These are phyloP conservation scores for Aelia acuminata DNA, from an alignment of 2,888 invertebrate species.

Conservation along the genomic window DNA sequence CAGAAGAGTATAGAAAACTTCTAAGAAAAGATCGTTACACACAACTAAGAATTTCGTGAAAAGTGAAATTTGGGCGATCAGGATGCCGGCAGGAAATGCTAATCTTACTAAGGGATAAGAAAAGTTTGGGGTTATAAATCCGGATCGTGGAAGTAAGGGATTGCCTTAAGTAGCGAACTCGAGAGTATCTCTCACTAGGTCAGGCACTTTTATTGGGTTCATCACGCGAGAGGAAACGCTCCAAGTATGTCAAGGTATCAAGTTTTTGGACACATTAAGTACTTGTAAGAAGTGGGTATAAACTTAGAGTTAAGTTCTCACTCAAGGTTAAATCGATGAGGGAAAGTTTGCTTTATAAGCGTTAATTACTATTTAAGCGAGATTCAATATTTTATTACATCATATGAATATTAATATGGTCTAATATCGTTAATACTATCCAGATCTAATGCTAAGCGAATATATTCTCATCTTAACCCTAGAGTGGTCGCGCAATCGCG, in stretches of 20 bases:
- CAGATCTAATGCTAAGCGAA: background rate
- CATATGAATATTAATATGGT: background rate
- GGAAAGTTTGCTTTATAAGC: no score
- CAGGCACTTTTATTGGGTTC: background rate
- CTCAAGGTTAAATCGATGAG: background rate
- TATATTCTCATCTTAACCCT: no score
- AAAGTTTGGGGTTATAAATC: conserved; percentile 4
- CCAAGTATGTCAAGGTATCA: background rate
- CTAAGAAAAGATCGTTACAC: no score
- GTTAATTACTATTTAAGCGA: background rate
- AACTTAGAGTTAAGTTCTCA: background rate
- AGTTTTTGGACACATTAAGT: background rate
- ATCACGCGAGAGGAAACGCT: background rate
- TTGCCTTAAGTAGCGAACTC: background rate
- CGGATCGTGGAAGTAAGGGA: background rate
- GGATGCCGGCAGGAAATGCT: no score
- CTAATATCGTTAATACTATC: background rate
- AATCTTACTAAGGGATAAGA: background rate
- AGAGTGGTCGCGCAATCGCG: no score
- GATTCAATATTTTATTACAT: background rate
- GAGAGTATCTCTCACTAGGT: background rate
- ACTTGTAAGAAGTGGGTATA: background rate
- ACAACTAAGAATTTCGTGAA: no score
- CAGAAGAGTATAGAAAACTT: no score
- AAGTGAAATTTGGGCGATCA: no score